Conservation (phyloP, 2,888 invertebrate genomes). For the Phoronis australis region DNA sequence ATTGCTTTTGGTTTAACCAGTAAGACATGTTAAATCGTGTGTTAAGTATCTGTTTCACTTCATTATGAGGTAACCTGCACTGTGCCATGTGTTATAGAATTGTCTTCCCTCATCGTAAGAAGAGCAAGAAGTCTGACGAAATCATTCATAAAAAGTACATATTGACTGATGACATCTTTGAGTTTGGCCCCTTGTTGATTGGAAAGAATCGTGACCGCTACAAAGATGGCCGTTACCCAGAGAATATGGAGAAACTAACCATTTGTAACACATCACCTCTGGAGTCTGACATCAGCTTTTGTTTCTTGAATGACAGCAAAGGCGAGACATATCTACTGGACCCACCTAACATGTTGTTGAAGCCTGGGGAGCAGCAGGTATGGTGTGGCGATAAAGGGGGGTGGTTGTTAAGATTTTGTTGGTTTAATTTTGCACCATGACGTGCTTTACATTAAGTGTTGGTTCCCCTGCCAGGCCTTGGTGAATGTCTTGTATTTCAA, state of each 20-base stretch:
- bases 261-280: constrained; percentile 50
- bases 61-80: no score
- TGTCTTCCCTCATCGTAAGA: constrained; percentile 51
- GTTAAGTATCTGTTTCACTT: no score
- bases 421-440: no score
- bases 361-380: constrained; percentile 44
- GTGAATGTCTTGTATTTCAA: no score
- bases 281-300: constrained; percentile 51
- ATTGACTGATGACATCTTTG: constrained; percentile 44
- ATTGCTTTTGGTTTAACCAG: no score
- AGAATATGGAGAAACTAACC: constrained; percentile 49
- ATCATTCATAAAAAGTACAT: constrained; percentile 52
- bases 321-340: constrained; percentile 51
- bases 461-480: no score
- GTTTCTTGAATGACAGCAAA: constrained; percentile 49
- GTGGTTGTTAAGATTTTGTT: no score
- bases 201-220: constrained; percentile 51
- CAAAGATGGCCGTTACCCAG: constrained; percentile 48
- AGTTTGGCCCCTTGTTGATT: constrained; percentile 53
- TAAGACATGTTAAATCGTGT: no score
- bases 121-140: constrained; percentile 44
- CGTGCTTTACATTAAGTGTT: no score
- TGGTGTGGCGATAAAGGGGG: no score
- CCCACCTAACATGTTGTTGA: constrained; percentile 48
- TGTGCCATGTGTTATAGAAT: constrained; percentile 43